Evolutionary conservation across 2,888 invertebrate species (phyloP).

Genomic region (Chironomus tentans): DNA sequence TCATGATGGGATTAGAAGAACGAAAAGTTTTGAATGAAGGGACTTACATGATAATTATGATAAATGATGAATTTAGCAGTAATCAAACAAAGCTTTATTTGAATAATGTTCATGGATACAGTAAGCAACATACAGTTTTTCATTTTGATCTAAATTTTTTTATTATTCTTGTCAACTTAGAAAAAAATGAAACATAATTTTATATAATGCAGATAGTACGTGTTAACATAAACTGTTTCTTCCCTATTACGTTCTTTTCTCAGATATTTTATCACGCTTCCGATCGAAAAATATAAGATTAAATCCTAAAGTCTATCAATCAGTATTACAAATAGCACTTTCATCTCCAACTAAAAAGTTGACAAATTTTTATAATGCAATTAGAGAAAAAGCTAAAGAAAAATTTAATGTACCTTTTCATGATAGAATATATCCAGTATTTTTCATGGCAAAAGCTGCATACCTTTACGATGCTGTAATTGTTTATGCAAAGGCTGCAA

Average conservation of each 20-base stretch:
- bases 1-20: constrained; percentile 68
- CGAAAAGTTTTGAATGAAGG: constrained; percentile 64
- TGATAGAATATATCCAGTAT: constrained; percentile 58
- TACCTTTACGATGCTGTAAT: constrained; percentile 81
- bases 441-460: constrained; percentile 64
- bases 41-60: constrained; percentile 79
- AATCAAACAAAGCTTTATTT: background rate
- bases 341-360: background rate
- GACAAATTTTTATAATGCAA: constrained; percentile 33
- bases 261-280: background rate
- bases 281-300: background rate
- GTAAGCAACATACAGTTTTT: background rate
- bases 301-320: background rate
- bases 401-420: constrained; percentile 72
- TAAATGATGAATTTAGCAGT: constrained; percentile 64
- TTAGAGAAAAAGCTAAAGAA: constrained; percentile 61
- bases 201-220: no score
- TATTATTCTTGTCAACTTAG: no score
- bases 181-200: no score
- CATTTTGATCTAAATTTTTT: background rate
- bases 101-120: no score
- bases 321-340: constrained; percentile 6
- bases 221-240: no score
- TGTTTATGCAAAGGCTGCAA: constrained; percentile 74
- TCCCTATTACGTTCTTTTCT: no score